phyloP scores from a whole-genome alignment of 2,888 invertebrate species.

The Carpatolechia fugitivella region DNA sequence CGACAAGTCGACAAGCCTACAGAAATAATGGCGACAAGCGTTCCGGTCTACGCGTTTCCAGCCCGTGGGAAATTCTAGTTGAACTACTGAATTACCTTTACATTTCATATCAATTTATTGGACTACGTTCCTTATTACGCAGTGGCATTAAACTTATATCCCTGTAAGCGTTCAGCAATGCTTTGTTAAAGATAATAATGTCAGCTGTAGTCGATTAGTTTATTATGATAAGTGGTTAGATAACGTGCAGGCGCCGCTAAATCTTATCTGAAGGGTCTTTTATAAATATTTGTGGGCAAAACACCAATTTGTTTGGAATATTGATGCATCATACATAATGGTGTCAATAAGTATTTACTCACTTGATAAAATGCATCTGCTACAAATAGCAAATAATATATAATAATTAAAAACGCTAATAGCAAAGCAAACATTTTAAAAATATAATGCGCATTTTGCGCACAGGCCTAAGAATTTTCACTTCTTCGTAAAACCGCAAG shows the following conservation, averaged over 20 bases:
- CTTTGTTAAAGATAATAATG: constrained; percentile 23
- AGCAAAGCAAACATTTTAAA: too few relatives aligned
- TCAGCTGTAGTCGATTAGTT: constrained; percentile 33
- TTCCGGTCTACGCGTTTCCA: constrained; percentile 31
- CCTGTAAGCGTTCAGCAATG: background rate
- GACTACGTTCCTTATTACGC: constrained; percentile 1
- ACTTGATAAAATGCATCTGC: background rate
- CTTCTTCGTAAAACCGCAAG: too few relatives aligned
- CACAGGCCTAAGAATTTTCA: too few relatives aligned
- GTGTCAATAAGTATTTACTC: background rate
- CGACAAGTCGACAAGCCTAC: background rate
- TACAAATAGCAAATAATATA: too few relatives aligned
- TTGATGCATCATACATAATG: background rate
- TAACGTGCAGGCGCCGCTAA: constrained; percentile 8
- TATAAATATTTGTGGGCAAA: constrained; percentile 6
- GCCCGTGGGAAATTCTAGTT: constrained; percentile 46
- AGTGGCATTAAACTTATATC: background rate
- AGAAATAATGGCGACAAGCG: constrained; percentile 34
- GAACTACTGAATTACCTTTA: constrained; percentile 9
- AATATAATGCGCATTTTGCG: too few relatives aligned
- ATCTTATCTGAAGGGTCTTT: constrained; percentile 14
- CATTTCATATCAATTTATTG: background rate
- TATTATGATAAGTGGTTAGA: constrained; percentile 28
- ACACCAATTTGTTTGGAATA: background rate
- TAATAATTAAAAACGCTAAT: too few relatives aligned